Percentiles rank a stretch among this genome's conserved stretches.
These are phyloP conservation scores for Blastobasis adustella DNA, from an alignment of 2,888 invertebrate species.

Conservation along the genomic window DNA sequence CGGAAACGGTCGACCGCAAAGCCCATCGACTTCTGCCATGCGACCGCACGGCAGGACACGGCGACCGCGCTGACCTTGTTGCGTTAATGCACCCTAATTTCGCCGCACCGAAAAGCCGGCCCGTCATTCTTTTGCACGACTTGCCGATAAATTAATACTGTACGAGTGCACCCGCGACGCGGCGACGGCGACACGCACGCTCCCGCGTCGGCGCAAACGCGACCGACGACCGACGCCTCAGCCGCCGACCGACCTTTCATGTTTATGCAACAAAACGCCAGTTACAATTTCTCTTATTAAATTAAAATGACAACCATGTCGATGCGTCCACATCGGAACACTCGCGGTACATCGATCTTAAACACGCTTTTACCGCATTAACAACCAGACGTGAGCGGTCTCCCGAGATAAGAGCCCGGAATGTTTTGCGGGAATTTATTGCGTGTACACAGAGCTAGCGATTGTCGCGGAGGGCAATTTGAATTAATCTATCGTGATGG, in stretches of 20 bases:
- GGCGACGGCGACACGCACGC: slow-evolving; percentile 44
- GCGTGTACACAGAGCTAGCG: slow-evolving; percentile 12
- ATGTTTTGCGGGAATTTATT: slow-evolving; percentile 5
- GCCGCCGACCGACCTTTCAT: slow-evolving; percentile 32
- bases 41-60: slow-evolving; percentile 46
- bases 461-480: slow-evolving; percentile 26
- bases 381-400: not conserved
- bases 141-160: slow-evolving; percentile 64
- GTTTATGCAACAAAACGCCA: slow-evolving; percentile 30
- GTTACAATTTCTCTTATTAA: slow-evolving; percentile 37
- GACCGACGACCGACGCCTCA: slow-evolving; percentile 13
- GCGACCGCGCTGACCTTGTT: slow-evolving; percentile 61
- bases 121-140: slow-evolving; percentile 67
- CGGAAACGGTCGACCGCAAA: slow-evolving; percentile 52
- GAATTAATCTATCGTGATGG: slow-evolving; percentile 53
- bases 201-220: slow-evolving; percentile 27
- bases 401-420: not conserved
- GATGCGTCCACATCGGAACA: slow-evolving; percentile 1
- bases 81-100: slow-evolving; percentile 72
- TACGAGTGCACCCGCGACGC: slow-evolving; percentile 43
- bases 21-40: slow-evolving; percentile 35
- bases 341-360: slow-evolving; percentile 3
- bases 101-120: slow-evolving; percentile 59
- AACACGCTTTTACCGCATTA: slow-evolving; percentile 3
- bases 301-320: slow-evolving; percentile 31